Evolutionary conservation across 2,888 invertebrate species (phyloP), one percentile per base, ranked within the genome.

Genomic region (Drosophila tripunctata): DNA sequence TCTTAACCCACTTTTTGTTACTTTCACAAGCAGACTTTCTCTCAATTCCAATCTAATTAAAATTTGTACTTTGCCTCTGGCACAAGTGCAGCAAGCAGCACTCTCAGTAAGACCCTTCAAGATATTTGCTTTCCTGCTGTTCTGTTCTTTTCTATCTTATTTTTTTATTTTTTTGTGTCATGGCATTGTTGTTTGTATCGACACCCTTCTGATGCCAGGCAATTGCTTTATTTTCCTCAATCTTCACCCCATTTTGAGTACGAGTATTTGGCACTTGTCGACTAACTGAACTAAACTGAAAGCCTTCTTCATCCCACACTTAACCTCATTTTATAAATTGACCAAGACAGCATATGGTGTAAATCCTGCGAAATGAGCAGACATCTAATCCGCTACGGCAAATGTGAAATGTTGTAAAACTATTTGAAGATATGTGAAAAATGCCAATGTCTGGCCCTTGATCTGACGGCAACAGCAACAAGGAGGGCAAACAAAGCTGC

Each of bases 311-410:
- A 22, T 19, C 58, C 55, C 31, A 27, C 67, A 68, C 65, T 82
- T 85, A 77, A 82, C 82, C 85, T 75, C 67, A 75, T 74, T 82
- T 75, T 72, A 75, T 73, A 83, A 82, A 83, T 83, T 85, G 82
- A 78, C 68, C 83, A 63, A 67, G 65, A 60, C 66, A 74, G 63
- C 83, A 85, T 83, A 83, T 85, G 83, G 83, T 73, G 83, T 78
- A 85, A 83, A 83, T 85, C 85, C 82, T 45, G 63, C 69, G 61
- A 68, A 85, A 84, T 76, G 76, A 78, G 48, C 85, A 67, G 70
- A 68, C 69, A 61, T 64, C 77, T 77, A 77, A 79, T 74, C 71
- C 67, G 67, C 67, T 43, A 71, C 55, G 61, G 67, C 76, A 67
- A 78, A 72, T 78, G 78, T 76, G 78, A 76, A 75, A 81, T 71